Evolutionary conservation across 2,113 vertebrate genomes (phyloP).

Genomic region (Alligator sinensis): DNA sequence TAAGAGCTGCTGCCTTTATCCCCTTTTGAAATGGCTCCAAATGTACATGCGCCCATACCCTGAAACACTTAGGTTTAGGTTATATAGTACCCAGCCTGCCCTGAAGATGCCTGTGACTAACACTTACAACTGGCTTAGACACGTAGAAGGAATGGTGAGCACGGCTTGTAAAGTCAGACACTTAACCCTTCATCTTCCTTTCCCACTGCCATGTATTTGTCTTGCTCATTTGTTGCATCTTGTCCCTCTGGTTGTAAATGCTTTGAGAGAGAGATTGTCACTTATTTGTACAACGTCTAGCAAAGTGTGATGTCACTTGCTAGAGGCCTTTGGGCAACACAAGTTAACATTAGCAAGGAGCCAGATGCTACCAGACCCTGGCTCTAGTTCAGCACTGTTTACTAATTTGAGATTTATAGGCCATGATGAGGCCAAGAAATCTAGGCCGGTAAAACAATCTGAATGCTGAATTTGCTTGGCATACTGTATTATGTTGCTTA

Average conservation of each 20-base stretch:
- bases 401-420: neutral
- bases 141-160: neutral
- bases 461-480: neutral
- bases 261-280: neutral
- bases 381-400: neutral
- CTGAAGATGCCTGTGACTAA: neutral
- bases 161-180: neutral
- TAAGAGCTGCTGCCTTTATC: no score
- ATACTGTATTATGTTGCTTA: neutral
- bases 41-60: no score
- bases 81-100: neutral
- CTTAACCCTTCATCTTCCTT: neutral
- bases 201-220: neutral
- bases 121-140: fast-evolving
- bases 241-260: neutral
- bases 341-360: neutral
- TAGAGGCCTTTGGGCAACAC: neutral
- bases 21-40: no score
- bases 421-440: neutral
- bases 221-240: neutral
- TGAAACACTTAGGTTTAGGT: neutral
- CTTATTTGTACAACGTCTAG: neutral
- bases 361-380: neutral
- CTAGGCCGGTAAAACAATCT: neutral
- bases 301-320: neutral